A percentile compares a stretch with the other conserved stretches of the same genome.
These are phyloP conservation scores for Eupithecia inturbata DNA, from an alignment of 2,888 invertebrate genomes.

Conservation along the genomic window DNA sequence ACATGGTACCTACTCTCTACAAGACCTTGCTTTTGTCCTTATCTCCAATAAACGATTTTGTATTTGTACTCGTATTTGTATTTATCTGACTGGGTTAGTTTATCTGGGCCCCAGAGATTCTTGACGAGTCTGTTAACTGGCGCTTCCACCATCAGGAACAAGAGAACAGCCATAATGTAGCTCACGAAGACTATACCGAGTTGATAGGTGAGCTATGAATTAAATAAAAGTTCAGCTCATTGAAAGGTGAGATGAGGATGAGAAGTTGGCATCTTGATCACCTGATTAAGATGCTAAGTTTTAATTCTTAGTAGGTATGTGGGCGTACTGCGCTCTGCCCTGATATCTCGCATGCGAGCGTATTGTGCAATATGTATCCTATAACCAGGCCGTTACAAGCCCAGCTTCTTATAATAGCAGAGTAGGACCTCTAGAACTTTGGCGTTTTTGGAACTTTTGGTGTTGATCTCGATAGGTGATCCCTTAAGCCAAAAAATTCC, in stretches of 20 bases:
- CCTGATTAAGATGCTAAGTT: background rate
- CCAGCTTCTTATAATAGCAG: too few relatives aligned
- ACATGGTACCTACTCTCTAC: background rate
- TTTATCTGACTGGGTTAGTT: background rate
- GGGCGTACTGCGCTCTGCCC: too few relatives aligned
- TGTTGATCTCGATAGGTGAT: too few relatives aligned
- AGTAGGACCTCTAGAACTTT: too few relatives aligned
- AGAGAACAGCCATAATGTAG: slow-evolving; percentile 21
- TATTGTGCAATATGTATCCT: too few relatives aligned
- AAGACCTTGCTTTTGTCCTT: background rate
- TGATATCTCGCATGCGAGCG: too few relatives aligned
- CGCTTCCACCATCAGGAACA: slow-evolving; percentile 30
- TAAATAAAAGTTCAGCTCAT: background rate
- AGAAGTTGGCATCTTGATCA: too few relatives aligned
- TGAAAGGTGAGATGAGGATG: background rate
- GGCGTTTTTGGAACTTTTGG: too few relatives aligned
- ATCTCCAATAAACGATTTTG: too few relatives aligned
- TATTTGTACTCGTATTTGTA: too few relatives aligned
- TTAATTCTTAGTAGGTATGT: background rate
- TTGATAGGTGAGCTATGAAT: slow-evolving; percentile 7
- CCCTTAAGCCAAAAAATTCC: too few relatives aligned
- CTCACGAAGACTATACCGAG: slow-evolving; percentile 15
- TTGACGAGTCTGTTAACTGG: slow-evolving; percentile 25
- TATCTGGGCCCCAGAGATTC: background rate
- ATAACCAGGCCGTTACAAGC: too few relatives aligned